Evolutionary conservation across 2,888 invertebrate species (phyloP), one percentile per base, ranked within the genome.

Genomic region (Drosophila pseudotakahashii): DNA sequence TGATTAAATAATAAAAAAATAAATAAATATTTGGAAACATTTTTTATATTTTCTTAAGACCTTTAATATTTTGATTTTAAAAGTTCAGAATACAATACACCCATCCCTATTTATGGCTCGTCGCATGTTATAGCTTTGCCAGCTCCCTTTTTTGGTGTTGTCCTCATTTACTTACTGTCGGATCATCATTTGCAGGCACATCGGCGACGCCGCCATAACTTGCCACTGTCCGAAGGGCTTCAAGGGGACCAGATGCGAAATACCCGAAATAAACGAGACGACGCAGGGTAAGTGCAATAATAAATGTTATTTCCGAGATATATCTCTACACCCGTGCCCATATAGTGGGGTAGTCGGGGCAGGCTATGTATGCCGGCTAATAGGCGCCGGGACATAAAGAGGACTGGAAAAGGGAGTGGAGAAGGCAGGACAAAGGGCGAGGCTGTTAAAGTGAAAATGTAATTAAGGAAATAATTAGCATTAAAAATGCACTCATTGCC

Each of bases 191-290:
- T 93, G 73, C 93, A 96, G 96, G 89, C 96, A 96, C 92, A 94
- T 96, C 91, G 96, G 96, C 6, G 95, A 95, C n/a, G 94, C 95
- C 62, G 95, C 95, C 30, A 94, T 95, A 75, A 95, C 94, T 88
- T 96, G 96, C 89, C 93, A 94, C 81, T 96, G 96, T 91, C 93
- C 94, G 7, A 91, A 93, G 1, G 94, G 94, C 32, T 96, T 93
- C 92, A 94, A 94, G 39, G 96, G 96, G 45, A 94, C 94, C 87
- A 94, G 94, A 82, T 96, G 96, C 88, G 95, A 96, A 91, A 93
- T 94, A 59, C 94, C 94, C 76, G 93, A 92, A 84, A 86, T 91
- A 71, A 90, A 88, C 60, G 90, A 89, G 77, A 77, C 82, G 47
- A 91, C 90, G 45, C 90, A 86, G 82, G 92, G 92, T 92, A 86